phyloP scores from a whole-genome alignment of 2,113 vertebrate species.

The Leucosticte australis region DNA sequence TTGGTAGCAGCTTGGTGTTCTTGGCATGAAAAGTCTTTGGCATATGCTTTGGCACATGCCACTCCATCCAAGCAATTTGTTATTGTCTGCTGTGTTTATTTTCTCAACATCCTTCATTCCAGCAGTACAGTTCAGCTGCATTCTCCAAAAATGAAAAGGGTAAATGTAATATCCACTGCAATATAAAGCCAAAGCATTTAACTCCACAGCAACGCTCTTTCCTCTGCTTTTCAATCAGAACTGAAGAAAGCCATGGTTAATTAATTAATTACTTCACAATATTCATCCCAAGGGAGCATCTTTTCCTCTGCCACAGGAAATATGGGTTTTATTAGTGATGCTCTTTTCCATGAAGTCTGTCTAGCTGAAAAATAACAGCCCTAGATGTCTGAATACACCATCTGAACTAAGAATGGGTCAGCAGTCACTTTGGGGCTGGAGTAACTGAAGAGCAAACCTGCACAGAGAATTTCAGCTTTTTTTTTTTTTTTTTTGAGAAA shows the following conservation, averaged over 20 bases:
- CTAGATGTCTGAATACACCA: neutral
- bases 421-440: neutral
- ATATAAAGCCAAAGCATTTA: neutral
- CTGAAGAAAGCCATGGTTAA: neutral
- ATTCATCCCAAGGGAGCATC: neutral
- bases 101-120: neutral
- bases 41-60: neutral
- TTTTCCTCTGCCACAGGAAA: neutral
- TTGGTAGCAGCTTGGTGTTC: neutral
- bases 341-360: neutral
- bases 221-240: neutral
- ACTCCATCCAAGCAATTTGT: neutral
- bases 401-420: neutral
- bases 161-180: neutral
- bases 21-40: neutral
- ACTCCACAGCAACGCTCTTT: neutral
- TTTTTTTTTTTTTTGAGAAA: neutral
- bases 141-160: neutral
- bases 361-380: neutral
- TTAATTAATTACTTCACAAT: neutral
- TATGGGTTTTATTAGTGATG: neutral
- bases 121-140: neutral
- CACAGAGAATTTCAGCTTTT: neutral
- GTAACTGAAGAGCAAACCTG: neutral
- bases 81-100: neutral